phyloP scores from a whole-genome alignment of 2,113 vertebrate species.

The Elachura formosa region DNA sequence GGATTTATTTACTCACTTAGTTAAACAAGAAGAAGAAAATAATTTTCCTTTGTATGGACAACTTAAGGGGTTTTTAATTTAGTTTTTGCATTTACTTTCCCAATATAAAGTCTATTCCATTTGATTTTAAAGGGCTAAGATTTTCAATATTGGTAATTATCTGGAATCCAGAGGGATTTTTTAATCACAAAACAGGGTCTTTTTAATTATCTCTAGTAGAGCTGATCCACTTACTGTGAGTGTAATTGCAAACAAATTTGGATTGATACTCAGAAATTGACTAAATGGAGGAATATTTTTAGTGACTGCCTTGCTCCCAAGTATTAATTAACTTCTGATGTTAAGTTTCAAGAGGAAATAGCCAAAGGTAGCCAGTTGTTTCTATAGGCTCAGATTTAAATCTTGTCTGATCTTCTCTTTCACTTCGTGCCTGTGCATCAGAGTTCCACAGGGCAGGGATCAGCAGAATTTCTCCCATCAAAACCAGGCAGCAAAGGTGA shows the following conservation, averaged over 20 bases:
- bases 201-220: not conserved
- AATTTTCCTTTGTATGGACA: not conserved
- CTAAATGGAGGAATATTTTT: not conserved
- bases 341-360: not conserved
- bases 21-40: not conserved
- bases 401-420: not conserved
- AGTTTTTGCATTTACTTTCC: not conserved
- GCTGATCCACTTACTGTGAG: not conserved
- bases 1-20: not conserved
- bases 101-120: not conserved
- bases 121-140: not conserved
- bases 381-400: not conserved
- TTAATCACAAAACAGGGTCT: not conserved
- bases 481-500: not conserved
- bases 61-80: fast-evolving
- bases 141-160: not conserved
- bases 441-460: not conserved
- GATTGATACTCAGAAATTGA: not conserved
- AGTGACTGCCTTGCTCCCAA: not conserved
- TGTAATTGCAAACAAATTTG: not conserved
- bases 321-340: not conserved
- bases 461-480: not conserved
- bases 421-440: fast-evolving
- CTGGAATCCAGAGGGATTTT: not conserved
- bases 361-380: not conserved